Evolutionary conservation across 2,888 invertebrate species (phyloP).

Genomic region (Zele albiditarsus): DNA sequence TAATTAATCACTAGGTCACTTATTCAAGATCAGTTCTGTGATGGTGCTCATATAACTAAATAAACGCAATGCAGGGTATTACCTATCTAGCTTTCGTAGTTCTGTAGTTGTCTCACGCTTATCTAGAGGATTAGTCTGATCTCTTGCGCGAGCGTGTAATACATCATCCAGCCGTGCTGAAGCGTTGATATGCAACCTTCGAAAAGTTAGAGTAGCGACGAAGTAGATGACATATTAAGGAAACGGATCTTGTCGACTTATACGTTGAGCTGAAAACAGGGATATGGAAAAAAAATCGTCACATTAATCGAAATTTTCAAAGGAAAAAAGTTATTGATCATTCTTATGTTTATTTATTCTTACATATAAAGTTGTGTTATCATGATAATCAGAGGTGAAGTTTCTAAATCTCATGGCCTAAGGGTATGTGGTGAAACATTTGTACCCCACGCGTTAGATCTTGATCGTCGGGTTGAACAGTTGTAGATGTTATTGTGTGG

Average conservation of each 20-base stretch:
- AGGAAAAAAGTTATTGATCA: not conserved
- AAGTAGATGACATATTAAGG: not conserved
- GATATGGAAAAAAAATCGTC: not conserved
- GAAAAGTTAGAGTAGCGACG: not conserved
- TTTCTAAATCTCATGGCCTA: not conserved
- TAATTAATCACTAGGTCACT: not conserved
- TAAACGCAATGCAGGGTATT: not conserved
- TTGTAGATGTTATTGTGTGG: slow-evolving; percentile 23
- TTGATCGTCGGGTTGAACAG: slow-evolving; percentile 1
- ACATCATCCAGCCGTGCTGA: slow-evolving; percentile 2
- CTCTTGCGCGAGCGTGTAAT: not conserved
- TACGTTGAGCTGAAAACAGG: not conserved
- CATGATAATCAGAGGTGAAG: not conserved
- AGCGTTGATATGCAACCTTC: not conserved
- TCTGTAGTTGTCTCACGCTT: slow-evolving; percentile 2
- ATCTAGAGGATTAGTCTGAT: slow-evolving; percentile 33
- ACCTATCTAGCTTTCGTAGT: not conserved
- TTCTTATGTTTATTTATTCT: not conserved
- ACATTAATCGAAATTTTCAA: not conserved
- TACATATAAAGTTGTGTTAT: not conserved
- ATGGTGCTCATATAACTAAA: not conserved
- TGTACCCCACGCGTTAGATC: not conserved
- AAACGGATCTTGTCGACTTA: not conserved
- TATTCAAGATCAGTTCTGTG: not conserved
- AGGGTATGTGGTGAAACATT: not conserved